Evolutionary conservation across 2,797 vertebrate genomes (phyloP).

Genomic region (Hyperoplus lanceolatus): DNA sequence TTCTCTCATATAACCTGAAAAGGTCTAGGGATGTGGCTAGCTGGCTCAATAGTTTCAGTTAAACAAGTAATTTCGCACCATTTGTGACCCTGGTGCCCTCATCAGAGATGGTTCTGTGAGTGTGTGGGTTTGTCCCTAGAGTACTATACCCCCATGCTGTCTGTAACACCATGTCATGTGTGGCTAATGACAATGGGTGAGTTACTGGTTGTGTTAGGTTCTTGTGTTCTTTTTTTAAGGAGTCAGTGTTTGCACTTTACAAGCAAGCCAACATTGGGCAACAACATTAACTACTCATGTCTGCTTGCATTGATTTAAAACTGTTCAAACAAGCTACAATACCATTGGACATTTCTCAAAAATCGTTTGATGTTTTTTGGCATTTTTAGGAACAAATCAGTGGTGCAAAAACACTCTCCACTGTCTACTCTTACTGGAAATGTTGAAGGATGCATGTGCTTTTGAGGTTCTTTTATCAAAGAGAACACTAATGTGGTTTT

Average conservation of each 20-base stretch:
- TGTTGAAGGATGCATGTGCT: neutral
- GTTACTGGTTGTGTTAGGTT: neutral
- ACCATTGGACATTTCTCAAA: neutral
- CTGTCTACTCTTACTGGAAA: neutral
- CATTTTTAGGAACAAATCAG: neutral
- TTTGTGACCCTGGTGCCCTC: neutral
- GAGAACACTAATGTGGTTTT: neutral
- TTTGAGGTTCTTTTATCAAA: neutral
- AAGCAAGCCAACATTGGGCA: neutral
- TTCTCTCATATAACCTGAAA: constrained; percentile 35
- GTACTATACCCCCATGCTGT: neutral
- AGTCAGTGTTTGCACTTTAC: constrained; percentile 6
- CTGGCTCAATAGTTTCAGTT: constrained; percentile 22
- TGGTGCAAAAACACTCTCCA: neutral
- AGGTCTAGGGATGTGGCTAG: constrained; percentile 7
- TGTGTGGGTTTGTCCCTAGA: neutral
- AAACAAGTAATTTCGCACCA: constrained; percentile 30
- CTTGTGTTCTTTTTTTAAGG: neutral
- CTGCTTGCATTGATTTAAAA: neutral
- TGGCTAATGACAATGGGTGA: neutral
- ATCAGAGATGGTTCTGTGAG: neutral
- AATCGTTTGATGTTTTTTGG: neutral
- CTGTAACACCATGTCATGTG: neutral
- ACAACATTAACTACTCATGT: neutral
- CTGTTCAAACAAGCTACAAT: neutral